Evolutionary conservation across 1,140 invertebrate species (phyloP).

Genomic region (Drosophila miranda): DNA sequence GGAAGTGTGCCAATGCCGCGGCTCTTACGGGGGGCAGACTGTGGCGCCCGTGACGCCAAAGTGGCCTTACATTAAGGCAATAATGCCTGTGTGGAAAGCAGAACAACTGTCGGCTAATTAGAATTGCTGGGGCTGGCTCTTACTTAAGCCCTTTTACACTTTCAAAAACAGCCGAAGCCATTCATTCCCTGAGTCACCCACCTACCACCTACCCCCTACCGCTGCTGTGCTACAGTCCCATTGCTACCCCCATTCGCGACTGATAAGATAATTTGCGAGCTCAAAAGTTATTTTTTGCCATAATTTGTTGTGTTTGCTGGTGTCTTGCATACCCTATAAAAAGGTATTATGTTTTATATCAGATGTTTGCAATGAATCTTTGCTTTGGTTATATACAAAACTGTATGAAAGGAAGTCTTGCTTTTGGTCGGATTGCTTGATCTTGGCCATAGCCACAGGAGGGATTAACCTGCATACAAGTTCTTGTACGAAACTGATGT

Average conservation of each 20-base stretch:
- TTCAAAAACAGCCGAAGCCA: background rate
- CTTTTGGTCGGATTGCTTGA: no score
- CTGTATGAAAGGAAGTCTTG: no score
- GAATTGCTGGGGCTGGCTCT: conserved; percentile 38
- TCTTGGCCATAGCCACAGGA: no score
- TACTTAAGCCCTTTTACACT: conserved; percentile 39
- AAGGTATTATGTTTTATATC: no score
- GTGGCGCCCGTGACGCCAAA: conserved; percentile 13
- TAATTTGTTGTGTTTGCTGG: no score
- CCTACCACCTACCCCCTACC: background rate
- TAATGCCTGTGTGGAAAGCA: background rate
- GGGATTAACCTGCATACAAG: no score
- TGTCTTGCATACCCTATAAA: no score
- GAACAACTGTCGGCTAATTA: conserved; percentile 30
- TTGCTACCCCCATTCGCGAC: background rate
- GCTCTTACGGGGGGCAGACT: conserved; percentile 28
- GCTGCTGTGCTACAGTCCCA: conserved; percentile 5
- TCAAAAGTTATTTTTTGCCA: no score
- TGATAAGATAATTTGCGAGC: conserved; percentile 18
- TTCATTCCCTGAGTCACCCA: background rate
- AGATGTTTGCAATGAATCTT: no score
- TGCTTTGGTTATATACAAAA: no score
- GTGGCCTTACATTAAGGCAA: background rate
- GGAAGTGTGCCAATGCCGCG: conserved; percentile 34
- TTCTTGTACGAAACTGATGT: no score